phyloP scores from a whole-genome alignment of 1,140 invertebrate genomes.

The Drosophila melanica region DNA sequence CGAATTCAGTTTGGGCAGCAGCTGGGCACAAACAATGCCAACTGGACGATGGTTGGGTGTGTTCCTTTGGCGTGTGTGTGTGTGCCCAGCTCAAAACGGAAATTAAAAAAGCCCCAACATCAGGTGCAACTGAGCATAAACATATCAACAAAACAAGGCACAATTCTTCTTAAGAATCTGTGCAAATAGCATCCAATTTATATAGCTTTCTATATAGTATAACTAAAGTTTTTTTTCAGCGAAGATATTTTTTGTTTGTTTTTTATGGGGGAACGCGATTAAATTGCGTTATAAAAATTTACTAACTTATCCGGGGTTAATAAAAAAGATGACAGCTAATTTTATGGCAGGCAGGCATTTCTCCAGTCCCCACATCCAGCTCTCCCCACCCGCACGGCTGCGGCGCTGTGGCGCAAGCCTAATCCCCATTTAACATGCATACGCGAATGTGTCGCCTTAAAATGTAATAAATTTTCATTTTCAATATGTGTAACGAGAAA shows the following conservation, averaged over 20 bases:
- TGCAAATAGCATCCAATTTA: neutral
- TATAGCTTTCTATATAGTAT: no score
- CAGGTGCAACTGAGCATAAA: conserved; percentile 36
- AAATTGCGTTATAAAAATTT: conserved; percentile 23
- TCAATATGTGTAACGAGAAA: conserved; percentile 73
- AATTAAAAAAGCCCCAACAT: conserved; percentile 29
- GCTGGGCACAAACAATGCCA: conserved; percentile 14
- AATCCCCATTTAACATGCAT: conserved; percentile 78
- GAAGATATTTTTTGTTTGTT: no score
- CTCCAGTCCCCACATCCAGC: conserved; percentile 1
- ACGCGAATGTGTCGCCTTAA: conserved; percentile 76
- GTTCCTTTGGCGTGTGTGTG: conserved; percentile 20
- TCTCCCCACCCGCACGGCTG: neutral
- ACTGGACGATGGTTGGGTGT: conserved; percentile 26
- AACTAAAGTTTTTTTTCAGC: no score
- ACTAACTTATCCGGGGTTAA: conserved; percentile 45
- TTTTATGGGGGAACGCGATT: no score
- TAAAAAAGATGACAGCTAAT: conserved; percentile 66
- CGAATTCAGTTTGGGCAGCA: neutral
- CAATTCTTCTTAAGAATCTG: neutral
- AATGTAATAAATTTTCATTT: conserved; percentile 79
- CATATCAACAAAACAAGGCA: no score
- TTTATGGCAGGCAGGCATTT: conserved; percentile 46
- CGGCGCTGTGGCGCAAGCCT: conserved; percentile 40
- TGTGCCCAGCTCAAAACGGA: conserved; percentile 30